Evolutionary conservation across 2,113 vertebrate genomes (phyloP), one percentile per base, ranked within the genome.

Genomic region (Neomonachus schauinslandi): DNA sequence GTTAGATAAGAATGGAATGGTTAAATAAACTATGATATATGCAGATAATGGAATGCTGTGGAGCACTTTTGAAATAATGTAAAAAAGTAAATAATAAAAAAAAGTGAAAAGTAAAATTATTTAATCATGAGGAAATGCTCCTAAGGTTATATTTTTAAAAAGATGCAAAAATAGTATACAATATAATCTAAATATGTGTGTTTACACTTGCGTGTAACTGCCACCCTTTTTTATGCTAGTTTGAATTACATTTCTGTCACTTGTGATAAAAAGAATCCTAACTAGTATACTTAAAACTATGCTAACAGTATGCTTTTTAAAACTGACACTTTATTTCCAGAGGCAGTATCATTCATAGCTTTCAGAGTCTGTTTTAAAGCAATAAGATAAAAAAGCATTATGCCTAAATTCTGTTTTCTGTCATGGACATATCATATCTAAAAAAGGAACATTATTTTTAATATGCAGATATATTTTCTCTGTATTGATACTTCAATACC

Each of bases 371-470:
- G 85, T 80, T 9, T 67, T 90, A 95, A 93, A 95, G 26, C 28
- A 77, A 94, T 16, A 89, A 79, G 9, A 94, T 88, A 77, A 82
- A 63, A 96, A 42, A 63, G 31, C 82, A 74, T 15, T 63, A 76
- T 31, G 22, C 26, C 28, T 92, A 85, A 80, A 88, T 49, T 77
- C 79, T 85, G 53, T 59, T 86, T 97, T 84, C 57, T 91, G 5
- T 2, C 28, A 71, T 81, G 59, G 86, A 36, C 5, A 1, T 76
- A 91, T 21, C 9, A 88, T 46, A 21, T 83, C 13, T 81, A 36
- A 94, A 67, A 84, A 28, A 74, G 15, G 59, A 72, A 46, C 36
- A 69, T 94, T 79, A 91, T 71, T 94, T 95, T 90, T 88, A 95
- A 77, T 39, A 79, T 82, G 24, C 12, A 72, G 31, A 71, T 86